Conservation (phyloP, 2,797 vertebrate species). For the Carduelis carduelis region DNA sequence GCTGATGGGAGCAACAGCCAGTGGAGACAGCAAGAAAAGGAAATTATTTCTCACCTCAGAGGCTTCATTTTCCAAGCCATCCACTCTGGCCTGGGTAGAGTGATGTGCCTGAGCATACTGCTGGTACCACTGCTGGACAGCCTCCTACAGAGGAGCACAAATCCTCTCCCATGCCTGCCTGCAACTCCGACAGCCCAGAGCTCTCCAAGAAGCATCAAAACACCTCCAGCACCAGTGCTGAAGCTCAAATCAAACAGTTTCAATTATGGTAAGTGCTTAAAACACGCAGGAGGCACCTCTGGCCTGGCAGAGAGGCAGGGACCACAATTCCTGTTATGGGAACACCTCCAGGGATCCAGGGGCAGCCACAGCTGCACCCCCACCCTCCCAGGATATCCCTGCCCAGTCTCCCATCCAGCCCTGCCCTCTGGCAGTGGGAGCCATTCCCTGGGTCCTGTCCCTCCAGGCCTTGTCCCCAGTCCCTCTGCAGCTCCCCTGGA, state of each 20-base stretch:
- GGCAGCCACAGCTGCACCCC: neutral
- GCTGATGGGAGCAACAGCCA: neutral
- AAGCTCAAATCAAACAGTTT: neutral
- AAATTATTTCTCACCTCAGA: constrained; percentile 72
- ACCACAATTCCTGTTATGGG: neutral
- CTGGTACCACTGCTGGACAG: constrained; percentile 85
- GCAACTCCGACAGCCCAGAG: neutral
- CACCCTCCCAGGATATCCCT: too few species aligned
- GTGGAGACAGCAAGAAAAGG: neutral
- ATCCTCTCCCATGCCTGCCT: neutral
- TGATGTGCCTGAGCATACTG: constrained; percentile 68
- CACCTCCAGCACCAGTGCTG: neutral
- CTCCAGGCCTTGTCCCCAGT: rapidly evolving
- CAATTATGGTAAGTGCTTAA: neutral
- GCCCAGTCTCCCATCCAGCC: rapidly evolving
- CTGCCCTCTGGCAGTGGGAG: neutral
- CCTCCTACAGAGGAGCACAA: constrained; percentile 71
- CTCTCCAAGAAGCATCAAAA: neutral
- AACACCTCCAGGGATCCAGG: neutral
- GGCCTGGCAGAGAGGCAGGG: neutral
- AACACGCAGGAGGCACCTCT: neutral
- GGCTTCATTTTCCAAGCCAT: constrained; percentile 79
- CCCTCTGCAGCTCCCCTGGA: neutral
- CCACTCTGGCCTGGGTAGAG: constrained; percentile 23
- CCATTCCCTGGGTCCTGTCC: neutral